Conservation (phyloP, 2,888 invertebrate species). For the Neelides folsomi region DNA sequence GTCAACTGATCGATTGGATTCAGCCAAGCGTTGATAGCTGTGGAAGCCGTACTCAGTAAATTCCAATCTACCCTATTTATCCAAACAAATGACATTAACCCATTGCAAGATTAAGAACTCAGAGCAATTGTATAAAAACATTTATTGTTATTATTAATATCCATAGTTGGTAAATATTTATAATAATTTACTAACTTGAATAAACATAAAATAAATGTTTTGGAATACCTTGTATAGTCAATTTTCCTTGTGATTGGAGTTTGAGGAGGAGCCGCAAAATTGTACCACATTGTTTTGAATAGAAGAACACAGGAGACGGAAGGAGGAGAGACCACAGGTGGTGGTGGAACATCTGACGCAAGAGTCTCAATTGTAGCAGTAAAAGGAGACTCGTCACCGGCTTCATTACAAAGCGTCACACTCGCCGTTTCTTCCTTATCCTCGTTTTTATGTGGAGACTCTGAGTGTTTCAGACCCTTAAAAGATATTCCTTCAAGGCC, state of each 20-base stretch:
- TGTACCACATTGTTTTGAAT: slow-evolving; percentile 85
- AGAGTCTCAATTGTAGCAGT: slow-evolving; percentile 16
- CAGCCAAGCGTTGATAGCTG: slow-evolving; percentile 96
- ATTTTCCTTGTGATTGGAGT: slow-evolving; percentile 88
- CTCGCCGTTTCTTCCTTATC: slow-evolving; percentile 28
- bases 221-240: slow-evolving; percentile 66
- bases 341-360: slow-evolving; percentile 8
- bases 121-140: too few relatives aligned
- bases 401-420: slow-evolving; percentile 29
- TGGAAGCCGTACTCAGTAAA: slow-evolving; percentile 83
- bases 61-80: slow-evolving; percentile 80
- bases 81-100: slow-evolving; percentile 4
- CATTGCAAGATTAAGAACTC: too few relatives aligned
- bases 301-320: slow-evolving; percentile 68
- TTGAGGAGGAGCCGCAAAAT: slow-evolving; percentile 91
- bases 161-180: background rate
- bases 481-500: slow-evolving; percentile 81
- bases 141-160: background rate
- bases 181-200: background rate
- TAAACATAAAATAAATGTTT: slow-evolving; percentile 2
- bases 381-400: slow-evolving; percentile 4
- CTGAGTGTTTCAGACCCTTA: slow-evolving; percentile 37
- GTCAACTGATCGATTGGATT: slow-evolving; percentile 85
- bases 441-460: slow-evolving; percentile 20
- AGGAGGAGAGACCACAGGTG: slow-evolving; percentile 10